Base-by-base conservation (phyloP, 2,888 invertebrate species). In the Nomada ruficornis region DNA sequence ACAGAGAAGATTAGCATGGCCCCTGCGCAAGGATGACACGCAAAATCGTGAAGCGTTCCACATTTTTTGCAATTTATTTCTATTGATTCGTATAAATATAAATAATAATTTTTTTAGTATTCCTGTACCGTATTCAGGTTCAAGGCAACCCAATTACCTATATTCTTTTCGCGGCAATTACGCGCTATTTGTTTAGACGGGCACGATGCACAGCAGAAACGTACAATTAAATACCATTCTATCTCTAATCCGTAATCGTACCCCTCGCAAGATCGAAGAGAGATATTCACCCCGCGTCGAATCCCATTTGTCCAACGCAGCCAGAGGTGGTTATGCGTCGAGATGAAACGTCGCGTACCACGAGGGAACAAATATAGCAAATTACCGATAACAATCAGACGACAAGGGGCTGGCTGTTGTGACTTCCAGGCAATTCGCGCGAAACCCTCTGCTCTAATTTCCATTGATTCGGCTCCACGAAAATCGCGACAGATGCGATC, bases 1-100 rank as follows among this genome's bases (percentile, higher is more conserved):
- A 97, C 96, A 97, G 97, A 97, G 97, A 97, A 97, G 97, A 97
- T 97, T 97, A 97, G 97, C 97, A 97, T 97, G 96, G 96, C 96
- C 96, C 96, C 96, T 97, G 96, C 96, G 96, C 97, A 97, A 97
- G 97, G 96, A 97, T 97, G 97, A 97, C 97, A 97, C 97, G 97
- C 97, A 97, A 97, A 97, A 96, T 97, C 97, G 96, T 97, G 96
- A 97, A 97, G 96, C 96, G 96, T 97, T 96, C 96, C 96, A 96
- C 96, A 96, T 96, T 96, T 95, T 95, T 95, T 93, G 90, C 63
- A 0, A 10, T 57, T 52, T 59, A 29, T 55, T 55, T 11, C 55
- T 55, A 57, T 70, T 11, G n/a, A 20, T 50, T 18, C 47, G 47
- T 47, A 47, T 15, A 47, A 15, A 47, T 47, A 47, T 15, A 47